These are phyloP conservation scores for Xestia xanthographa DNA, from an alignment of 2,888 invertebrate species.

Conservation along the genomic window DNA sequence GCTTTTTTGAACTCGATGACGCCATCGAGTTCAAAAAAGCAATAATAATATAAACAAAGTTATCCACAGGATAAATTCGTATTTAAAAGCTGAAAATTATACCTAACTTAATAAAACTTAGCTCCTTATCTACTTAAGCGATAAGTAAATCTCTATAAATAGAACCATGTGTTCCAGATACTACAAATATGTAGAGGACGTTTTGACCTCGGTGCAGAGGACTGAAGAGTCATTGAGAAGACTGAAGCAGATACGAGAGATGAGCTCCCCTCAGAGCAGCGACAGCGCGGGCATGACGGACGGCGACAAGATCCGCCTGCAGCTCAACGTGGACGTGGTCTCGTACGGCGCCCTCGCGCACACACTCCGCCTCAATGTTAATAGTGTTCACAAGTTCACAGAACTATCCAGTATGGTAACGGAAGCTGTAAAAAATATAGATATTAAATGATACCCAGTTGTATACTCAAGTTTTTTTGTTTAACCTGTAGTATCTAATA, in stretches of 20 bases:
- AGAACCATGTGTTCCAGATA: slow-evolving; percentile 86
- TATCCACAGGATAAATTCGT: slow-evolving; percentile 16
- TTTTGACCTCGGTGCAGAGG: slow-evolving; percentile 97
- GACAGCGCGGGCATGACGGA: slow-evolving; percentile 93
- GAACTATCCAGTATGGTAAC: slow-evolving; percentile 92
- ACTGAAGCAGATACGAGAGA: slow-evolving; percentile 95
- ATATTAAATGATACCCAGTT: slow-evolving; percentile 89
- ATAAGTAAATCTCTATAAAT: slow-evolving; percentile 48
- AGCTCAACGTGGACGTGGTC: slow-evolving; percentile 96
- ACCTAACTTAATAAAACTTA: slow-evolving; percentile 33
- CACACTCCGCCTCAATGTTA: slow-evolving; percentile 89
- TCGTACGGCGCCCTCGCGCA: slow-evolving; percentile 92
- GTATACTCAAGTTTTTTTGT: slow-evolving; percentile 73
- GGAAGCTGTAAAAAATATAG: slow-evolving; percentile 91
- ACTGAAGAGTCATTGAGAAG: slow-evolving; percentile 98
- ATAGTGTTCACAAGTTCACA: slow-evolving; percentile 90
- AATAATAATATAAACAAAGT: not conserved
- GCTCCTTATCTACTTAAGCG: slow-evolving; percentile 37
- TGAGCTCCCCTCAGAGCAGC: slow-evolving; percentile 82
- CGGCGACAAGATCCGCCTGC: slow-evolving; percentile 98
- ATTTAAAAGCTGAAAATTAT: slow-evolving; percentile 25
- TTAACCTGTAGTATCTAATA: slow-evolving; percentile 63
- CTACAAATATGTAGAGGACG: slow-evolving; percentile 94
- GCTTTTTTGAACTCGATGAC: no score
- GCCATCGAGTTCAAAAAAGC: not conserved